phyloP scores from a whole-genome alignment of 2,888 invertebrate species.

The Perdita meconis region DNA sequence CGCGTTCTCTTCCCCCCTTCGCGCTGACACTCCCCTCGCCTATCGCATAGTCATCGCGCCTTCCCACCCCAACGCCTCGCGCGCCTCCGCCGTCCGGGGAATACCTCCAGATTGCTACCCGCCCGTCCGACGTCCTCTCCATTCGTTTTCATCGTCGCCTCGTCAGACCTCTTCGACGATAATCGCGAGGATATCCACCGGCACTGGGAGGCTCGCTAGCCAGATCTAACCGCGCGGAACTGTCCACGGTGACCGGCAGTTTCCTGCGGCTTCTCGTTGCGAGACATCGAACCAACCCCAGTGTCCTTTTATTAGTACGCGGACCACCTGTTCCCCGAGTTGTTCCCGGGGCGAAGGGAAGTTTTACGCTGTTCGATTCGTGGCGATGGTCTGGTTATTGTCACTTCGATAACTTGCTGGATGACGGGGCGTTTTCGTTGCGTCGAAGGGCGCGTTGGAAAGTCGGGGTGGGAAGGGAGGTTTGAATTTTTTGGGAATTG shows the following conservation, averaged over 20 bases:
- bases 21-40: constrained; percentile 66
- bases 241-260: constrained; percentile 24
- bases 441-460: too few species aligned
- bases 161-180: constrained; percentile 63
- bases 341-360: background rate
- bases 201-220: constrained; percentile 34
- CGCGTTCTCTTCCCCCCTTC: constrained; percentile 50
- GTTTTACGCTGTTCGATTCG: background rate
- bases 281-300: constrained; percentile 14
- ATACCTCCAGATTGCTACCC: constrained; percentile 76
- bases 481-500: too few species aligned
- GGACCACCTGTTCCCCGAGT: constrained; percentile 38
- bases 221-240: constrained; percentile 16
- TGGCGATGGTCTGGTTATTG: too few species aligned
- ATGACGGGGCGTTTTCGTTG: too few species aligned
- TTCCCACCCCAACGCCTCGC: constrained; percentile 66
- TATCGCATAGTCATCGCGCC: constrained; percentile 72
- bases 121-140: constrained; percentile 61
- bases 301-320: constrained; percentile 15
- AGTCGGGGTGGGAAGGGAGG: too few species aligned
- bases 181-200: constrained; percentile 61
- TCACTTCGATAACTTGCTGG: too few species aligned
- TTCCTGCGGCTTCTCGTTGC: constrained; percentile 15
- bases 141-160: constrained; percentile 72
- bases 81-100: constrained; percentile 72